phyloP scores from a whole-genome alignment of 2,113 vertebrate genomes.

The Amia ocellicauda region DNA sequence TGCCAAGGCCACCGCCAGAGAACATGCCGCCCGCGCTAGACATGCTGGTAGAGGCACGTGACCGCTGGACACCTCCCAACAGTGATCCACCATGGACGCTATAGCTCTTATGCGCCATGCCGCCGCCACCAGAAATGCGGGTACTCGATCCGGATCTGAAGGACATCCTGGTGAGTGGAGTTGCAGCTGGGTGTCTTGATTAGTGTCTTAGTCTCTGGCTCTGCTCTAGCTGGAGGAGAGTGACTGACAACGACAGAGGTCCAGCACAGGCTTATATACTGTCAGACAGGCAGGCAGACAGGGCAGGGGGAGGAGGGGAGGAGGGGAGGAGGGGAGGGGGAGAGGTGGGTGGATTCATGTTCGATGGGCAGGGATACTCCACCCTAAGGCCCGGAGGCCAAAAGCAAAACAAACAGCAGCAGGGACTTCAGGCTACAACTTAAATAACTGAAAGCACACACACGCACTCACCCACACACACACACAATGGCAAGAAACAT shows the following conservation, averaged over 20 bases:
- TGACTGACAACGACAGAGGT: constrained; percentile 30
- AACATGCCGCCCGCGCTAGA: constrained; percentile 9
- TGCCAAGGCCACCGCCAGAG: not conserved
- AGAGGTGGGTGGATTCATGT: not conserved
- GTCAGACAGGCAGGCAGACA: constrained; percentile 26
- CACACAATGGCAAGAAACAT: too few species aligned
- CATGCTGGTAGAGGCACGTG: constrained; percentile 35
- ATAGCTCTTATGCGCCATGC: too few species aligned
- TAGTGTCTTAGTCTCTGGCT: not conserved
- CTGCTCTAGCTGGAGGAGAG: constrained; percentile 4
- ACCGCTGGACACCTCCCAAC: not conserved
- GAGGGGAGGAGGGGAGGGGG: not conserved
- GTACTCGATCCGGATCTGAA: not conserved
- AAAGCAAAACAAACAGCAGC: constrained; percentile 23
- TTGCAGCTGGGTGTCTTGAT: not conserved
- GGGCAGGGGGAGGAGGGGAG: constrained; percentile 12
- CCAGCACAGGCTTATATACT: constrained; percentile 49
- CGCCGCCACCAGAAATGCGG: not conserved
- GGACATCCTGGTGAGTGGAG: constrained; percentile 27
- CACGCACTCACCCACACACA: constrained; percentile 3
- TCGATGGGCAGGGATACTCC: constrained; percentile 10
- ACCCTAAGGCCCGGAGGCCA: constrained; percentile 16
- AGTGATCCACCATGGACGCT: constrained; percentile 41
- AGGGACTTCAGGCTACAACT: constrained; percentile 14
- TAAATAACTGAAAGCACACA: not conserved